A percentile compares a stretch with the other conserved stretches of the same genome.
These are phyloP conservation scores for Acyrthosiphon pisum DNA, from an alignment of 1,140 invertebrate species.

Conservation along the genomic window DNA sequence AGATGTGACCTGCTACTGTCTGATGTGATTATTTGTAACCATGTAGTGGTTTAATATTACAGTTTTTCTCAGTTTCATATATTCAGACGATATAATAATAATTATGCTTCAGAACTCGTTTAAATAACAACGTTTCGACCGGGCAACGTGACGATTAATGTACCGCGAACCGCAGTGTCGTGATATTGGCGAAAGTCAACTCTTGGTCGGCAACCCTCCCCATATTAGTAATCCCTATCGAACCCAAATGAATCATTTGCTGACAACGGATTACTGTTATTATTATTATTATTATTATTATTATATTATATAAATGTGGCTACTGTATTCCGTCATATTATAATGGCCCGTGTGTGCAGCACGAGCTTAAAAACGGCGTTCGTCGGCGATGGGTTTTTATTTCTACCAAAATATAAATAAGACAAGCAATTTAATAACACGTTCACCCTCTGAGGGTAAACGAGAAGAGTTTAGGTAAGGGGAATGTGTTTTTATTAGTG, in stretches of 20 bases:
- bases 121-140: background rate
- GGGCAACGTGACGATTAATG: background rate
- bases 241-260: slow-evolving; percentile 17
- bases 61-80: background rate
- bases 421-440: slow-evolving; percentile 42
- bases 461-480: background rate
- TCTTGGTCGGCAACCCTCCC: background rate
- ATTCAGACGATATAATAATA: background rate
- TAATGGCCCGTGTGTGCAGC: background rate
- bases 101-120: background rate
- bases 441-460: slow-evolving; percentile 21
- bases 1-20: too few species aligned
- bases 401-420: slow-evolving; percentile 23
- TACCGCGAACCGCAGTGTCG: background rate
- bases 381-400: slow-evolving; percentile 27
- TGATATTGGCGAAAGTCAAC: background rate
- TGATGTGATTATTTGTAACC: background rate
- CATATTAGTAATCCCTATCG: slow-evolving; percentile 11
- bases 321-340: background rate
- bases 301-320: background rate
- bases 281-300: background rate
- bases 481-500: slow-evolving; percentile 22
- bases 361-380: slow-evolving; percentile 14
- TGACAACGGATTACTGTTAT: background rate
- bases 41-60: background rate